Evolutionary conservation across 2,113 vertebrate genomes (phyloP).

Genomic region (Psammodynastes pulverulentus): DNA sequence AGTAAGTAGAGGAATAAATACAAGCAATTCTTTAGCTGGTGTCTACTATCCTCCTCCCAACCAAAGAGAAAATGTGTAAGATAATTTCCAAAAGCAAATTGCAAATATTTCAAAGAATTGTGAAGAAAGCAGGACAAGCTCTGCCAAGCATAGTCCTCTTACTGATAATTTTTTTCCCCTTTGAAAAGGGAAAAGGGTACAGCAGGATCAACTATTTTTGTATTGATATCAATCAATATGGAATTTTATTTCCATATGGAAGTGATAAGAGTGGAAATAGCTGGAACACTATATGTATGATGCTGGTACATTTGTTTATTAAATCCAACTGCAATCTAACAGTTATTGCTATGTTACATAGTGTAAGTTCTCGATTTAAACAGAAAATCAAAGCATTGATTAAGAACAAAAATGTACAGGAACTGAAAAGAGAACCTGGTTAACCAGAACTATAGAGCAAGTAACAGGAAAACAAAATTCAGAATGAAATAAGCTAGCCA

Average conservation of each 20-base stretch:
- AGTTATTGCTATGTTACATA: not conserved
- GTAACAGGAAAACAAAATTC: not conserved
- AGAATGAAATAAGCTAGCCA: not conserved
- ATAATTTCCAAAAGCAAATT: not conserved
- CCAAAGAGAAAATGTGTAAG: not conserved
- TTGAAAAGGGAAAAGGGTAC: not conserved
- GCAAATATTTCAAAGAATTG: not conserved
- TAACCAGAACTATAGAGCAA: not conserved
- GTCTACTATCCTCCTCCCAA: not conserved
- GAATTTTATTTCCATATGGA: not conserved
- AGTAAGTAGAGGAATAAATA: not conserved
- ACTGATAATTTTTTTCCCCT: not conserved
- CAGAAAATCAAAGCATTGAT: not conserved
- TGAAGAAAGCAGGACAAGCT: not conserved
- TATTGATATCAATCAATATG: not conserved
- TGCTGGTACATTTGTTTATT: not conserved
- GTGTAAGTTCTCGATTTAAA: not conserved
- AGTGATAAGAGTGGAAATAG: not conserved
- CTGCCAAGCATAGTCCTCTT: not conserved
- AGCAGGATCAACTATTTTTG: not conserved
- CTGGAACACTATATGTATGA: not conserved
- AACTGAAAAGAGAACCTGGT: not conserved
- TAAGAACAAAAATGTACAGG: not conserved
- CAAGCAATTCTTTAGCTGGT: not conserved
- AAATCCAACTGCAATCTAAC: not conserved